Evolutionary conservation across 2,113 vertebrate species (phyloP).

Genomic region (Regulus satrapa): DNA sequence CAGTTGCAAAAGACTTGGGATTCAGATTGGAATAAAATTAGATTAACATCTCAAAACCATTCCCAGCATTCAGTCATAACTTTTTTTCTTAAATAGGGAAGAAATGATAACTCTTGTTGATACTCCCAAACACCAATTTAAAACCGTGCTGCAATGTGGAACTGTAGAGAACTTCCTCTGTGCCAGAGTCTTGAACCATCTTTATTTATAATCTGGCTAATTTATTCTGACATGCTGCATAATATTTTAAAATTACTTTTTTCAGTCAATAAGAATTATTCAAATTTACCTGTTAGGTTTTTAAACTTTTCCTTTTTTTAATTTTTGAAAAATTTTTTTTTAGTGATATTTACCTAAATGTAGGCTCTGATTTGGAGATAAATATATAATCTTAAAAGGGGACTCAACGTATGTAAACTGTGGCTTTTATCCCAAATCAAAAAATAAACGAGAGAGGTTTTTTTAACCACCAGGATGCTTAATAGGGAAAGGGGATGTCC

Average conservation of each 20-base stretch:
- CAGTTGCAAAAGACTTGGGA: not conserved
- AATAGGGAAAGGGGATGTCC: not conserved
- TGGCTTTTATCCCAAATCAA: not conserved
- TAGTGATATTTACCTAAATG: not conserved
- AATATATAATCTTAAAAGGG: not conserved
- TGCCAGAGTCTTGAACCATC: not conserved
- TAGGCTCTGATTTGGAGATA: not conserved
- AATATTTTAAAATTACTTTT: not conserved
- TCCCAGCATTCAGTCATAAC: not conserved
- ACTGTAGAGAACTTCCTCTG: not conserved
- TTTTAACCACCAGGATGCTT: not conserved
- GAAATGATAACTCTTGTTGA: not conserved
- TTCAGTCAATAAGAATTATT: not conserved
- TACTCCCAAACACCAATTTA: not conserved
- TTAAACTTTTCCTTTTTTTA: not conserved
- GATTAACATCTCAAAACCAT: not conserved
- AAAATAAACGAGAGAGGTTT: not conserved
- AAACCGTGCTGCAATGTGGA: not conserved
- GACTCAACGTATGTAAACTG: not conserved
- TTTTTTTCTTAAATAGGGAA: not conserved
- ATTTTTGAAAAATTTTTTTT: too few species aligned
- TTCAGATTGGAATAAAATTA: not conserved
- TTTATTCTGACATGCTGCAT: not conserved
- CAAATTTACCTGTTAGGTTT: not conserved
- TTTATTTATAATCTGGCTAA: not conserved